phyloP scores from a whole-genome alignment of 2,113 vertebrate genomes.

The Seriola rivoliana region DNA sequence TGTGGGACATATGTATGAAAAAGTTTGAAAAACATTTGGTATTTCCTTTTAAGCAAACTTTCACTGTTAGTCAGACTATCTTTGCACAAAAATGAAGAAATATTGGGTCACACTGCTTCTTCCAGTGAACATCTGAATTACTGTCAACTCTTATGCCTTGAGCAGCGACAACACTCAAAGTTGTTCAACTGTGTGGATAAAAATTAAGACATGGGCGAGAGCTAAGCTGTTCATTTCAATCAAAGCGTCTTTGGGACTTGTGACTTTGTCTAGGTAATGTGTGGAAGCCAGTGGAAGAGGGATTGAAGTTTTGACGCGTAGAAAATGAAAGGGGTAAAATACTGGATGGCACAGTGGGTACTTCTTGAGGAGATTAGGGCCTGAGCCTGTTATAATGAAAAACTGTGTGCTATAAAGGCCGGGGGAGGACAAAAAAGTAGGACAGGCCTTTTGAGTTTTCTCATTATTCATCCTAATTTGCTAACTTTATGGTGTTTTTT shows the following conservation, averaged over 20 bases:
- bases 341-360: slow-evolving; percentile 66
- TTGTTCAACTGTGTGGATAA: slow-evolving; percentile 18
- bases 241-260: slow-evolving; percentile 48
- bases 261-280: slow-evolving; percentile 38
- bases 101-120: background rate
- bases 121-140: background rate
- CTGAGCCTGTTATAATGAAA: slow-evolving; percentile 73
- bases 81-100: background rate
- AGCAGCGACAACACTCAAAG: slow-evolving; percentile 34
- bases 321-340: slow-evolving; percentile 60
- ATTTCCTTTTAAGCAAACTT: slow-evolving; percentile 1
- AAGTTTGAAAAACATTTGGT: background rate
- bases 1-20: background rate
- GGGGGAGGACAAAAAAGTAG: slow-evolving; percentile 29
- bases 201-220: slow-evolving; percentile 18
- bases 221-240: slow-evolving; percentile 59
- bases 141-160: background rate
- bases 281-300: slow-evolving; percentile 31
- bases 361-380: slow-evolving; percentile 64
- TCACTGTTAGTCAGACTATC: background rate
- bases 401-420: slow-evolving; percentile 28
- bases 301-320: slow-evolving; percentile 49
- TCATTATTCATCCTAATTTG: slow-evolving; percentile 49
- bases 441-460: slow-evolving; percentile 49
- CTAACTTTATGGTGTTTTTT: slow-evolving; percentile 22